Evolutionary conservation across 2,888 invertebrate species (phyloP).

Genomic region (Meloe dianella): DNA sequence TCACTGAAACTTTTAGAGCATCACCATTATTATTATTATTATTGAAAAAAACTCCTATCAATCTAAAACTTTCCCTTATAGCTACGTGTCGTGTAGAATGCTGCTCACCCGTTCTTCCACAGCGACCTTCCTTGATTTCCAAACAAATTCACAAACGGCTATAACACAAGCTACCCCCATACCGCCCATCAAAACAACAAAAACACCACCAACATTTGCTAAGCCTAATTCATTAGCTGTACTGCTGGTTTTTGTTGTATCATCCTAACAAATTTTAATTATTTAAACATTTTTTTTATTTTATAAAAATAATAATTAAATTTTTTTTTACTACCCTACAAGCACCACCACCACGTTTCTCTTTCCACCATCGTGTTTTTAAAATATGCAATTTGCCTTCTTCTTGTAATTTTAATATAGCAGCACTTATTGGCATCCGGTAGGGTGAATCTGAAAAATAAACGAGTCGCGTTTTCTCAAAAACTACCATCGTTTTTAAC

Average conservation of each 20-base stretch:
- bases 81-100: slow-evolving; percentile 62
- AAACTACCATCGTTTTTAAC: background rate
- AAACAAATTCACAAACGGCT: slow-evolving; percentile 94
- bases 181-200: slow-evolving; percentile 93
- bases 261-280: slow-evolving; percentile 66
- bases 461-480: background rate
- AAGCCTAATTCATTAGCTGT: slow-evolving; percentile 89
- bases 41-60: background rate
- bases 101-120: slow-evolving; percentile 86
- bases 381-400: slow-evolving; percentile 90
- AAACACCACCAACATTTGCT: slow-evolving; percentile 95
- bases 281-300: background rate
- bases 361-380: slow-evolving; percentile 98
- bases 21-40: background rate
- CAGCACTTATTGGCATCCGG: slow-evolving; percentile 91
- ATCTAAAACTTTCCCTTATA: slow-evolving; percentile 48
- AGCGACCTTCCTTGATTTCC: slow-evolving; percentile 92
- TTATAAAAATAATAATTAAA: background rate
- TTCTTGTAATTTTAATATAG: slow-evolving; percentile 94
- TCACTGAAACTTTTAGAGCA: background rate
- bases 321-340: slow-evolving; percentile 71
- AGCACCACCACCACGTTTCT: slow-evolving; percentile 86
- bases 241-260: slow-evolving; percentile 83
- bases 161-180: slow-evolving; percentile 91
- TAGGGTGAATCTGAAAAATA: slow-evolving; percentile 82